phyloP scores from a whole-genome alignment of 2,797 vertebrate species.

The Enteromius radiatus region DNA sequence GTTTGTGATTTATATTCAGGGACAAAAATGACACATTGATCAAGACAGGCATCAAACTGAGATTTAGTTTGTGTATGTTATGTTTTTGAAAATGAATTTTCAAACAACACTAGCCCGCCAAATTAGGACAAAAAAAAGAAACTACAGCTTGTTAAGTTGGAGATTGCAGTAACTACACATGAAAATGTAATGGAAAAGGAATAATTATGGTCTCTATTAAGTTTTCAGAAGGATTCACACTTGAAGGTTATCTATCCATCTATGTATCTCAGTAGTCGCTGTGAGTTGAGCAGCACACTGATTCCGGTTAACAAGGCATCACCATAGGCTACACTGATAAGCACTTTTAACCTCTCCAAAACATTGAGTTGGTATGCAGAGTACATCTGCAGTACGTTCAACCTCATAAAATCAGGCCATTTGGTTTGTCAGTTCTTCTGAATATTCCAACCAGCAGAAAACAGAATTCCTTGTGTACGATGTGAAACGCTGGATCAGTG shows the following conservation, averaged over 20 bases:
- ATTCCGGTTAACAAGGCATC: constrained; percentile 42
- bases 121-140: neutral
- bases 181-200: constrained; percentile 14
- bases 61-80: neutral
- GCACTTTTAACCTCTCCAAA: constrained; percentile 1
- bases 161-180: constrained; percentile 6
- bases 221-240: constrained; percentile 19
- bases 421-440: neutral
- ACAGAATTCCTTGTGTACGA: neutral
- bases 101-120: neutral
- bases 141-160: constrained; percentile 1
- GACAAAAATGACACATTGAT: neutral
- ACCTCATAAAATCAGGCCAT: neutral
- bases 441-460: constrained; percentile 42
- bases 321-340: constrained; percentile 34
- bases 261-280: constrained; percentile 51
- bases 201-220: neutral
- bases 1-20: neutral
- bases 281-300: constrained; percentile 54
- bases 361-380: constrained; percentile 1
- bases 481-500: neutral
- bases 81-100: neutral
- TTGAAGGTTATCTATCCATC: constrained; percentile 15
- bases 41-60: constrained; percentile 22
- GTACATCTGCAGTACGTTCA: neutral